Evolutionary conservation across 2,113 vertebrate species (phyloP).

Genomic region (Quiscalus mexicanus): DNA sequence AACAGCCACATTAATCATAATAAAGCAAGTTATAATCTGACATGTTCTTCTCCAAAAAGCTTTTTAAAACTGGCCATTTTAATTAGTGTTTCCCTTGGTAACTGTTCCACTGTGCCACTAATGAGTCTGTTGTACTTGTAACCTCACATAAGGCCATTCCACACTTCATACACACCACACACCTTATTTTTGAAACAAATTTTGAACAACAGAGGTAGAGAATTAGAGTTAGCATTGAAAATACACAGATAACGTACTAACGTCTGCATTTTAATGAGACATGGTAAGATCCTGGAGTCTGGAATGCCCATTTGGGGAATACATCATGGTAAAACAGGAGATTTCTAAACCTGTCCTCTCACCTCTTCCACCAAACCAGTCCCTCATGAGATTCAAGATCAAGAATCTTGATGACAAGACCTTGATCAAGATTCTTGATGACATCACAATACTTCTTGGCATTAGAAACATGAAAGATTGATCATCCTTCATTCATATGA

Average conservation of each 20-base stretch:
- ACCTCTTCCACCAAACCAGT: background rate
- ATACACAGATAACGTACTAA: background rate
- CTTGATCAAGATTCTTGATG: background rate
- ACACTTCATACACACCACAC: background rate
- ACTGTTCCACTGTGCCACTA: background rate
- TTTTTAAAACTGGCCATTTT: background rate
- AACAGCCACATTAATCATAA: background rate
- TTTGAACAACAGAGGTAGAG: background rate
- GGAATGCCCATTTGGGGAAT: background rate
- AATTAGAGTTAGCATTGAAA: background rate
- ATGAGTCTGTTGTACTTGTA: background rate
- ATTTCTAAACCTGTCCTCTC: background rate
- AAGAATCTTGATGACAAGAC: background rate
- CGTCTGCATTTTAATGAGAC: background rate
- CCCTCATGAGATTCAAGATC: rapidly evolving
- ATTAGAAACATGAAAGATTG: background rate
- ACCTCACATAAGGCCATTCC: background rate
- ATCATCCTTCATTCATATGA: background rate
- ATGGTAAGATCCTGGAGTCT: background rate
- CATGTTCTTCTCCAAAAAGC: background rate
- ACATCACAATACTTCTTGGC: background rate
- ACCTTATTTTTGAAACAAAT: background rate
- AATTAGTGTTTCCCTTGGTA: background rate
- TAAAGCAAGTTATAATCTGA: background rate
- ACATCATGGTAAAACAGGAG: background rate